Conservation (phyloP, 2,797 vertebrate genomes). For the Dromococcyx pavoninus region DNA sequence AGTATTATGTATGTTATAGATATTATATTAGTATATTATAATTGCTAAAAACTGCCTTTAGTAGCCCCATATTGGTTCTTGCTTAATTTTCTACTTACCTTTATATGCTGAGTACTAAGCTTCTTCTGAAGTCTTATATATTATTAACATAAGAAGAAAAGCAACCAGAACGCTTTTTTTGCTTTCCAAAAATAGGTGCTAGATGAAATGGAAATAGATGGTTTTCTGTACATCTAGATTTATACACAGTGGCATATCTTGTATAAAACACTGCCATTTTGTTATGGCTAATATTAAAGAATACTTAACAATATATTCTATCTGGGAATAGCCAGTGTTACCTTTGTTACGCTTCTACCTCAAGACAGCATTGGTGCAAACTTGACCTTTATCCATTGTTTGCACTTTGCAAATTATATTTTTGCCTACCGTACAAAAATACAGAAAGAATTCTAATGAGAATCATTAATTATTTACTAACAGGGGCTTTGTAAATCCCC, state of each 20-base stretch:
- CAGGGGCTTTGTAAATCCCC: background rate
- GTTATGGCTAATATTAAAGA: background rate
- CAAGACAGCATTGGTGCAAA: background rate
- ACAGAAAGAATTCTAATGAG: background rate
- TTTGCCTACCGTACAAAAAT: constrained; percentile 16
- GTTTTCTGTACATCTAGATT: background rate
- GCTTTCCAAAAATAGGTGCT: background rate
- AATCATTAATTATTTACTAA: constrained; percentile 47
- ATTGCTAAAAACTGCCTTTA: background rate
- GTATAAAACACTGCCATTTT: background rate
- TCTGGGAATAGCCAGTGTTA: background rate
- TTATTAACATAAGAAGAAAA: background rate
- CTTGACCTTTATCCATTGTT: background rate
- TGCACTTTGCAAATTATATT: background rate
- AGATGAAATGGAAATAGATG: background rate
- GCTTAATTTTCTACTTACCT: background rate
- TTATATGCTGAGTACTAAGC: background rate
- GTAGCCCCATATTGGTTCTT: background rate
- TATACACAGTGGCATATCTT: background rate
- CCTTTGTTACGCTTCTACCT: background rate
- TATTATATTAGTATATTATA: background rate
- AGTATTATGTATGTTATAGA: background rate
- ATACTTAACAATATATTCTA: background rate
- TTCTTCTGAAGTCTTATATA: background rate
- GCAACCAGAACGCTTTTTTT: background rate